These are phyloP conservation scores for Chrosomus eos DNA, from an alignment of 2,797 vertebrate species.

Conservation along the genomic window DNA sequence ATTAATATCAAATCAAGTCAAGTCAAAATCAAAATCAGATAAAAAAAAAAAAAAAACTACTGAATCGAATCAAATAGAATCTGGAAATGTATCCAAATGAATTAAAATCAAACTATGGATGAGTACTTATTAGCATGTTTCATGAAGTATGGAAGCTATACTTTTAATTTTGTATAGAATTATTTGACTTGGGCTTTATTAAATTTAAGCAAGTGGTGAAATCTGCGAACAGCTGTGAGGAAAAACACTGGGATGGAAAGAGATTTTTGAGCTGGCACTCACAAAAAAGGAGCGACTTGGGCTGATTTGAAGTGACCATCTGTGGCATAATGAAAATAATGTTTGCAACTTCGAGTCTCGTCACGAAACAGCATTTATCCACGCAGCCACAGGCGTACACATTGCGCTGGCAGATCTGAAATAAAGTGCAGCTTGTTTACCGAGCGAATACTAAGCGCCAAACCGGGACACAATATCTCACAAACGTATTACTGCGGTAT, in stretches of 20 bases:
- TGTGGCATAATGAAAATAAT: slow-evolving; percentile 38
- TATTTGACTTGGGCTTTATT: background rate
- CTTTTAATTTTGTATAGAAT: background rate
- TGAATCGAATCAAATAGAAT: background rate
- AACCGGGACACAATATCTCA: slow-evolving; percentile 25
- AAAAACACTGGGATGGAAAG: slow-evolving; percentile 26
- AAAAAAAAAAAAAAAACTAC: background rate
- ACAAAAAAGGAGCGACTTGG: slow-evolving; percentile 6
- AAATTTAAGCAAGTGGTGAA: background rate
- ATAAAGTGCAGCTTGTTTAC: slow-evolving; percentile 33
- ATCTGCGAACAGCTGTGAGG: slow-evolving; percentile 14
- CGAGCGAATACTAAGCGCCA: background rate
- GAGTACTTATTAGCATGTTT: background rate
- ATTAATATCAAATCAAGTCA: background rate
- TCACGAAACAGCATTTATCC: slow-evolving; percentile 32
- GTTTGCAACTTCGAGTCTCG: slow-evolving; percentile 27
- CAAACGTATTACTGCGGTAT: slow-evolving; percentile 18
- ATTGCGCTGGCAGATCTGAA: slow-evolving; percentile 16
- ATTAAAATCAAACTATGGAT: background rate
- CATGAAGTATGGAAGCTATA: background rate
- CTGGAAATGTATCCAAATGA: background rate
- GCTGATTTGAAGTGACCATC: slow-evolving; percentile 43
- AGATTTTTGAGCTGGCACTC: slow-evolving; percentile 31
- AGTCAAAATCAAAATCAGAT: background rate
- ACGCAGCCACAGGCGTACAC: slow-evolving; percentile 6